Evolutionary conservation across 2,113 vertebrate species (phyloP).

Genomic region (Ammodramus savannarum): DNA sequence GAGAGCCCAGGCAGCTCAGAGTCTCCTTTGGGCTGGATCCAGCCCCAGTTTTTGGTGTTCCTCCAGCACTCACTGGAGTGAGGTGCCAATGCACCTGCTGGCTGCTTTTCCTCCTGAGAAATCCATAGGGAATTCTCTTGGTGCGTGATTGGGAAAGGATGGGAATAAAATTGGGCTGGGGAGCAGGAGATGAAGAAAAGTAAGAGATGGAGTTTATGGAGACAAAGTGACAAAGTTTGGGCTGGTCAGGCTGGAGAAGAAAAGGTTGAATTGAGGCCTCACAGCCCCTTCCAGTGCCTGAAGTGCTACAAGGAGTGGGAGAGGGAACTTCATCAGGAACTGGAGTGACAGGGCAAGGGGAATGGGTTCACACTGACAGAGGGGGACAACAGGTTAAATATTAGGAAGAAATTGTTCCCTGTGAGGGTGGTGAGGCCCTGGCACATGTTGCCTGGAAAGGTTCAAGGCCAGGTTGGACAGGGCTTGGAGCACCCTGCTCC

Average conservation of each 20-base stretch:
- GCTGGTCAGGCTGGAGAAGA: neutral
- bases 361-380: neutral
- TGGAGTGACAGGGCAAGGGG: neutral
- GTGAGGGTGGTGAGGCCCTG: neutral
- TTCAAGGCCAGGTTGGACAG: accelerated
- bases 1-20: neutral
- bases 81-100: neutral
- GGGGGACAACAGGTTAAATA: neutral
- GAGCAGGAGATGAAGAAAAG: neutral
- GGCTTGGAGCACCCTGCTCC: neutral
- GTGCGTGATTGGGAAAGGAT: neutral
- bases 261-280: neutral
- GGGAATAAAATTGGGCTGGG: neutral
- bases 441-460: neutral
- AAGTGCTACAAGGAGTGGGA: neutral
- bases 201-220: neutral
- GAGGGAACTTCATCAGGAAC: neutral
- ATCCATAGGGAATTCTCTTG: neutral
- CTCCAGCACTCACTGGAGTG: neutral
- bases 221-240: neutral
- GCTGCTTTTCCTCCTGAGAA: neutral
- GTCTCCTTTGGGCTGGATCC: neutral
- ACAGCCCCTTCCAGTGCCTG: neutral
- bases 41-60: neutral
- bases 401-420: neutral